These are phyloP conservation scores for Clusia tigrina DNA, from an alignment of 2,888 invertebrate genomes.

Conservation along the genomic window DNA sequence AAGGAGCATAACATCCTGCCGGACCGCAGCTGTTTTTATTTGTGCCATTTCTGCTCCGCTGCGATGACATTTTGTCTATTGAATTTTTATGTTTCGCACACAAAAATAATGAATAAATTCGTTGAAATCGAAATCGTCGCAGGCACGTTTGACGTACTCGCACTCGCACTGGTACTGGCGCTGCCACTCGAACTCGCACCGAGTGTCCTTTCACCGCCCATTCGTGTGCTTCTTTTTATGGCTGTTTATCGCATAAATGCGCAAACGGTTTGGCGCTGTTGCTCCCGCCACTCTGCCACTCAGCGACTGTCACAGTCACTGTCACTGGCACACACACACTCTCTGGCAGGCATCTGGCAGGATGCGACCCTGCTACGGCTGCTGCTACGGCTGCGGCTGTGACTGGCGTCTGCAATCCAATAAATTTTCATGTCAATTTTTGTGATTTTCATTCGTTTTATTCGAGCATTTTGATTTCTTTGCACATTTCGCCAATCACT, in stretches of 20 bases:
- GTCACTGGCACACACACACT: too few species aligned
- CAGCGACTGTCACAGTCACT: too few species aligned
- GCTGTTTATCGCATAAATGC: not conserved
- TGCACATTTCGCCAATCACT: too few species aligned
- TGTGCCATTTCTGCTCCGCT: not conserved
- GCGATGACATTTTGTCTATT: slow-evolving; percentile 19
- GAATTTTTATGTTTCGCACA: slow-evolving; percentile 15
- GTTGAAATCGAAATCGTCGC: too few species aligned
- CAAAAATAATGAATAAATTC: slow-evolving; percentile 12
- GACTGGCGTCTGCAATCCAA: slow-evolving; percentile 8
- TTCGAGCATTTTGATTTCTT: slow-evolving; percentile 6
- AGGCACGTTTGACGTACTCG: too few species aligned
- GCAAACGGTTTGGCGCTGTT: not conserved
- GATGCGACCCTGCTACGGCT: not conserved
- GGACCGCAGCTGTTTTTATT: not conserved
- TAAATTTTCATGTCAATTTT: slow-evolving; percentile 20
- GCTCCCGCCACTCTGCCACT: too few species aligned
- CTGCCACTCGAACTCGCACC: too few species aligned
- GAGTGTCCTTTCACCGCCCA: not conserved
- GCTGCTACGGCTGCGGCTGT: not conserved
- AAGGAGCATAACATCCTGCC: slow-evolving; percentile 12
- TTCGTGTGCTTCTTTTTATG: slow-evolving; percentile 3
- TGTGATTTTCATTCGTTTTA: slow-evolving; percentile 10
- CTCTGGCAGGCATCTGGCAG: not conserved
- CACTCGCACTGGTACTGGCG: too few species aligned